Conservation (phyloP, 92 coral and sea anemone species). For the Phenganax marumi region DNA sequence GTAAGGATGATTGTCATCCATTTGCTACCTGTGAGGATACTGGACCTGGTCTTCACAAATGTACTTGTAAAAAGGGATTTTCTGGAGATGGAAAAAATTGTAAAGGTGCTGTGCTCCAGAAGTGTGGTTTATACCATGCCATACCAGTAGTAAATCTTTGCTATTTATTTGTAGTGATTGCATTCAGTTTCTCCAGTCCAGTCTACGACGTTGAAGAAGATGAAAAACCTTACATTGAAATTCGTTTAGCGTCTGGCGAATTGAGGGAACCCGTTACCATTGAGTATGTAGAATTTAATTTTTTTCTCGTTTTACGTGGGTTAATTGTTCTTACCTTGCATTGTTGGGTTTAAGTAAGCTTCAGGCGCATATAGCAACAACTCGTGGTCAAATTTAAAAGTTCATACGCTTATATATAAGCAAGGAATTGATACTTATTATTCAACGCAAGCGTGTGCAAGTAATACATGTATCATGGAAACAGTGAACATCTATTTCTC, state of each 20-base stretch:
- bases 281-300: not conserved
- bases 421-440: no score
- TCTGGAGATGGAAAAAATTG: slow-evolving; percentile 16
- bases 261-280: slow-evolving; percentile 16
- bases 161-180: not conserved
- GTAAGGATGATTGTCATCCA: not conserved
- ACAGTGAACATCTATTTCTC: no score
- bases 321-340: no score
- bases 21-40: not conserved
- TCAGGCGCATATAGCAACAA: no score
- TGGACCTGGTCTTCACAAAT: not conserved
- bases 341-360: no score
- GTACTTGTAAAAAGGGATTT: not conserved
- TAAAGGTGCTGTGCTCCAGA: not conserved
- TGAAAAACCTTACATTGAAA: slow-evolving; percentile 9
- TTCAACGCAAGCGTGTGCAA: no score
- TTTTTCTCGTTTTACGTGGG: not conserved
- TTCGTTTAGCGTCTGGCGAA: slow-evolving; percentile 4
- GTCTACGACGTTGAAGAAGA: slow-evolving; percentile 5
- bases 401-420: no score
- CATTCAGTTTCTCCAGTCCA: slow-evolving; percentile 9
- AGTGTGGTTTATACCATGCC: no score
- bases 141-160: no score
- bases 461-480: no score
- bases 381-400: no score